Percentiles rank a stretch among this genome's conserved stretches.
These are phyloP conservation scores for Halichoeres trimaculatus DNA, from an alignment of 2,113 vertebrate genomes.

Conservation along the genomic window DNA sequence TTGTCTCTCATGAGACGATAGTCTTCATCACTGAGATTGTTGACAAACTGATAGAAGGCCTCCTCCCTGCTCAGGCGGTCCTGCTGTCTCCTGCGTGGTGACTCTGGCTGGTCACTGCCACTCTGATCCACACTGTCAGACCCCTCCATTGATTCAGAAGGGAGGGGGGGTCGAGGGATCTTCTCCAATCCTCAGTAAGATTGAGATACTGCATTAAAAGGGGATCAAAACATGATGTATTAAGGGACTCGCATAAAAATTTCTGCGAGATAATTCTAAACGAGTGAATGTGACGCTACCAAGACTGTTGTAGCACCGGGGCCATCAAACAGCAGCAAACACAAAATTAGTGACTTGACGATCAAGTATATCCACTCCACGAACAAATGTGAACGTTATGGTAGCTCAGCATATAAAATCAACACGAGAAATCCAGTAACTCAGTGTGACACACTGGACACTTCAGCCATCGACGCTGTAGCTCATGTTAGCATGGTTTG, in stretches of 20 bases:
- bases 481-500: constrained; percentile 2
- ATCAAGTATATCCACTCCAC: neutral
- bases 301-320: neutral
- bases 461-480: neutral
- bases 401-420: neutral
- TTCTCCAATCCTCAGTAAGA: constrained; percentile 52
- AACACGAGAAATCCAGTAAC: neutral
- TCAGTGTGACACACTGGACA: neutral
- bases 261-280: too few species aligned
- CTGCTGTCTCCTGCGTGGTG: constrained; percentile 92
- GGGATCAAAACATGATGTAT: neutral
- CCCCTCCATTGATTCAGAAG: constrained; percentile 89
- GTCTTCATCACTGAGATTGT: constrained; percentile 97
- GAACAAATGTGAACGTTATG: neutral
- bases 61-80: constrained; percentile 95
- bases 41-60: constrained; percentile 99
- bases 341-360: neutral
- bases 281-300: too few species aligned
- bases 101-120: constrained; percentile 90
- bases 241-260: too few species aligned
- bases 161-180: constrained; percentile 46
- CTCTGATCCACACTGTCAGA: constrained; percentile 92
- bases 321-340: neutral
- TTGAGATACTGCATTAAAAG: constrained; percentile 48
- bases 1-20: constrained; percentile 99